Percentiles rank a stretch among this genome's conserved stretches.
Conservation (phyloP, 2,797 vertebrate genomes). For the Fistularia commersonii region DNA sequence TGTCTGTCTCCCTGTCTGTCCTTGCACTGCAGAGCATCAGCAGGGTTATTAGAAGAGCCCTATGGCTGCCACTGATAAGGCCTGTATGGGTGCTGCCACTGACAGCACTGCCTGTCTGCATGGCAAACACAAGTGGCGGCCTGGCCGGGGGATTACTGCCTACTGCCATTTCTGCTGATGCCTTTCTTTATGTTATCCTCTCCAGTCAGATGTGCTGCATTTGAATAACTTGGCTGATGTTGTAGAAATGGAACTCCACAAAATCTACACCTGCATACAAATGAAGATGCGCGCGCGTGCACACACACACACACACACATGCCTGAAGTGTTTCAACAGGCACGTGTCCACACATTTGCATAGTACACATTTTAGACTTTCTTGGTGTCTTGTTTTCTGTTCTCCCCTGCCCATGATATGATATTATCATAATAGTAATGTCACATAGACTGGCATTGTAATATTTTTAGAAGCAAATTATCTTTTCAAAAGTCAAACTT, state of each 20-base stretch:
- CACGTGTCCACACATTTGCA: not conserved
- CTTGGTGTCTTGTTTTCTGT: not conserved
- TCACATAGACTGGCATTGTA: too few species aligned
- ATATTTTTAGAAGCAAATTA: too few species aligned
- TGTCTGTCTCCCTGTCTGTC: conserved; percentile 47
- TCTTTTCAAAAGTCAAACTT: too few species aligned
- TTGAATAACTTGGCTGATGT: conserved; percentile 76
- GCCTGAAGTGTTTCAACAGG: not conserved
- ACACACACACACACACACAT: not conserved
- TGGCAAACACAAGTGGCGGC: conserved; percentile 69
- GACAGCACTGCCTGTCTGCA: conserved; percentile 51
- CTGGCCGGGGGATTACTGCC: conserved; percentile 77
- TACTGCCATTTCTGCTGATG: conserved; percentile 81
- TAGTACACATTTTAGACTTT: not conserved
- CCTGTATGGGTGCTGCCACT: conserved; percentile 48
- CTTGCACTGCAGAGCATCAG: conserved; percentile 53
- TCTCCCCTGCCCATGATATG: too few species aligned
- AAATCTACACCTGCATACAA: conserved; percentile 62
- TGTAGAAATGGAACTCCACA: conserved; percentile 66
- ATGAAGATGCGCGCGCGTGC: conserved; percentile 33
- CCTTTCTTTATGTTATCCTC: conserved; percentile 76
- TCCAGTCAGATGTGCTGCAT: conserved; percentile 74
- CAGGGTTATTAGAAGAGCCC: conserved; percentile 73
- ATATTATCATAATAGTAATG: too few species aligned
- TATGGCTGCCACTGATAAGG: conserved; percentile 76